A percentile compares a stretch with the other conserved stretches of the same genome.
Conservation (phyloP, 2,888 invertebrate species). For the Lissonota sp. region DNA sequence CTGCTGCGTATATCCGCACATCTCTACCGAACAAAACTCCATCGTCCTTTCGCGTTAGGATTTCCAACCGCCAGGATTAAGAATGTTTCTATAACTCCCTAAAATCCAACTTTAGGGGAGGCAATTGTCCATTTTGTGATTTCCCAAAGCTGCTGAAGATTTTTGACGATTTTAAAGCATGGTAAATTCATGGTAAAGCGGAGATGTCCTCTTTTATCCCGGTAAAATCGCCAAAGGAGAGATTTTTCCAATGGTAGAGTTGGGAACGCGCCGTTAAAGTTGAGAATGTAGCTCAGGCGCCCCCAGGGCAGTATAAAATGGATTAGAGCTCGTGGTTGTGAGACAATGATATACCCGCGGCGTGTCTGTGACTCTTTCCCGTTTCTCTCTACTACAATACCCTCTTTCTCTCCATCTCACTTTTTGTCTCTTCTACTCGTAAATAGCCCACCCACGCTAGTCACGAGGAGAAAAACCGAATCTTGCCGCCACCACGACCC, state of each 20-base stretch:
- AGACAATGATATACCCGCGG: conserved; percentile 49
- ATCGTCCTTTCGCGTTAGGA: too few species aligned
- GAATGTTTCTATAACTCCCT: too few species aligned
- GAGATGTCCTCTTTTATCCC: too few species aligned
- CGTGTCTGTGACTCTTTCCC: neutral
- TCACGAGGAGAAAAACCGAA: conserved; percentile 71
- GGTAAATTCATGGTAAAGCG: too few species aligned
- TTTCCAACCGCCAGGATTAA: too few species aligned
- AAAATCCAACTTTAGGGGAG: too few species aligned
- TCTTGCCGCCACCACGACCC: conserved; percentile 76
- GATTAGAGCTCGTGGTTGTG: conserved; percentile 35
- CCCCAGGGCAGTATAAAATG: conserved; percentile 31
- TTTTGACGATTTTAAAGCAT: too few species aligned
- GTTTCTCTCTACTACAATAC: conserved; percentile 6
- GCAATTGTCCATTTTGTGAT: too few species aligned
- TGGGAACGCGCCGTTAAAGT: conserved; percentile 22
- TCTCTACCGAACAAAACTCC: too few species aligned
- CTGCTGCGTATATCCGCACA: neutral
- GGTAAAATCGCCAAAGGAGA: neutral
- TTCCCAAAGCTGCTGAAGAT: too few species aligned
- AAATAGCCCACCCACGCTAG: conserved; percentile 2
- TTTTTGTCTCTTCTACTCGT: neutral
- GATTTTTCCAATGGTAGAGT: conserved; percentile 17
- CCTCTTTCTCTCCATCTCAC: neutral
- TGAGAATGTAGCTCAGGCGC: neutral